Percentiles rank a stretch among this genome's conserved stretches.
Conservation (phyloP, 1,140 invertebrate species). For the Muscidifurax raptorellus region DNA sequence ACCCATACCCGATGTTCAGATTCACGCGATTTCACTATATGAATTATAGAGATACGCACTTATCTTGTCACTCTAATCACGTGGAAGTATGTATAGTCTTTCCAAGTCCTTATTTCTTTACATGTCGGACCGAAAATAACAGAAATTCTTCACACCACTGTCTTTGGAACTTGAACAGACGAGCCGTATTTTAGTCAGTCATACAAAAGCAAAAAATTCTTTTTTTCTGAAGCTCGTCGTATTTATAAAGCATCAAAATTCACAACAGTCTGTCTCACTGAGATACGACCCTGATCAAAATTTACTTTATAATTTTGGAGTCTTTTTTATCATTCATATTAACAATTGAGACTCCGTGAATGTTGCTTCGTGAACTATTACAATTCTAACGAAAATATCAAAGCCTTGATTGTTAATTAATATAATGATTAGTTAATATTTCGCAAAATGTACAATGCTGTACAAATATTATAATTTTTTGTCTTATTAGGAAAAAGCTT, state of each 20-base stretch:
- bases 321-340: not conserved
- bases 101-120: constrained; percentile 10
- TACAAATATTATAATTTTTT: too few species aligned
- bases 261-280: not conserved
- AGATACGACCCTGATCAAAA: constrained; percentile 10
- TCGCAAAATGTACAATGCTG: too few species aligned
- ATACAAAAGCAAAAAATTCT: constrained; percentile 15
- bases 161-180: constrained; percentile 38
- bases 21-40: constrained; percentile 39
- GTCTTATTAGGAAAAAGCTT: too few species aligned
- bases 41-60: constrained; percentile 9
- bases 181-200: constrained; percentile 29
- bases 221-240: constrained; percentile 20
- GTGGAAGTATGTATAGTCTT: constrained; percentile 40
- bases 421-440: constrained; percentile 8
- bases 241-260: constrained; percentile 14
- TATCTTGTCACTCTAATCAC: constrained; percentile 37
- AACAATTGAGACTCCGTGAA: not conserved
- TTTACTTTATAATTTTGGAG: constrained; percentile 30
- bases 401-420: constrained; percentile 2
- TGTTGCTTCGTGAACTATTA: constrained; percentile 8
- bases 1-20: constrained; percentile 32
- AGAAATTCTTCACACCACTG: constrained; percentile 37
- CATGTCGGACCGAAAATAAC: constrained; percentile 27
- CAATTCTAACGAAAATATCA: not conserved